Evolutionary conservation across 2,113 vertebrate genomes (phyloP), one percentile per base, ranked within the genome.

Genomic region (Porphyrio hochstetteri): DNA sequence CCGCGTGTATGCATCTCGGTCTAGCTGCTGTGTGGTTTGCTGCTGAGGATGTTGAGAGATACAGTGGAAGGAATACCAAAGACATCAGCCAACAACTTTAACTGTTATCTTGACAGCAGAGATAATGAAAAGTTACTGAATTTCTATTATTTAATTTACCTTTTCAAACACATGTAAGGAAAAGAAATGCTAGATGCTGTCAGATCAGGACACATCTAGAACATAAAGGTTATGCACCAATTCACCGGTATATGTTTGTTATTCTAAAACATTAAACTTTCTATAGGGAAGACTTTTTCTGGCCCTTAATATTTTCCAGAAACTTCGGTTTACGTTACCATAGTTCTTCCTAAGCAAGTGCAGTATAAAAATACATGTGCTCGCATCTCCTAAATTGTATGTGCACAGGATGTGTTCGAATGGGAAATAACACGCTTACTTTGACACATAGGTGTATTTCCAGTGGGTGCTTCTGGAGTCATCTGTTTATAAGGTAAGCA

Each of bases 331-430:
- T 27, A 1, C 35, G 7, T 24, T n/a, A 10, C 29, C 29, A 19
- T 8, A 28, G 10, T 25, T 85, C 20, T 44, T 44, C n/a, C 40
- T 44, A 19, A 76, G 35, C 12, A 33, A 33, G 53, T 5, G 6
- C 23, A 6, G 21, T 8, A 3, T 14, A 19, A 65, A 48, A 16
- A 2, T 18, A 7, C 0, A 6, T 5, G 3, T 4, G 19, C 20
- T 68, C 1, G 0, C 21, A 7, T 36, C 15, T n/a, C 38, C 15
- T 1, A 7, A 38, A 9, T 10, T 76, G 16, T 33, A 9, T 2
- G 5, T 29, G n/a, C 2, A 5, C 24, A 16, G 75, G 60, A 8
- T 50, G 59, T 18, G 31, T 28, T 56, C 11, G 6, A 8, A 8
- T 11, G 27, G 29, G 53, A 50, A 76, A 24, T 4, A 9, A 9